phyloP scores from a whole-genome alignment of 2,113 vertebrate species.

The Salvelinus sp. region DNA sequence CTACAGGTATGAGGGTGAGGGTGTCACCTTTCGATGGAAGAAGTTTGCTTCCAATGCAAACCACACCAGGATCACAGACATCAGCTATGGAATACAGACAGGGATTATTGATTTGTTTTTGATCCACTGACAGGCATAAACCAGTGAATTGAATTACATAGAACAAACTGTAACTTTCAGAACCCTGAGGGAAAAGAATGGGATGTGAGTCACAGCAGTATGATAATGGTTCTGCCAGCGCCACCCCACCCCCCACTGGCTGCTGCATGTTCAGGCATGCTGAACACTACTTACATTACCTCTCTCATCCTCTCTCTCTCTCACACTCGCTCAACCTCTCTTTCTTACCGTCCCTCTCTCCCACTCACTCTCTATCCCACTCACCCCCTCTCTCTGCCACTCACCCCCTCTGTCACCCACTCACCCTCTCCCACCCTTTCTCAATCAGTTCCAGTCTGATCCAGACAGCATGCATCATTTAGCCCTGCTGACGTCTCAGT shows the following conservation, averaged over 20 bases:
- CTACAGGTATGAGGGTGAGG: neutral
- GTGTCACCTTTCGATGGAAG: neutral
- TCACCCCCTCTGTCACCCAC: neutral
- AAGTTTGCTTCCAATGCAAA: neutral
- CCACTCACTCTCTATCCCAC: no score
- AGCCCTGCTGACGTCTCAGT: neutral
- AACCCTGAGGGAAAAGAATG: neutral
- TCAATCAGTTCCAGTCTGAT: neutral
- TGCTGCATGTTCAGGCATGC: neutral
- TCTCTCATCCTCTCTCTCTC: constrained; percentile 1
- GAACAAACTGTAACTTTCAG: neutral
- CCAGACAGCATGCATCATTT: neutral
- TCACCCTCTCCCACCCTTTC: neutral
- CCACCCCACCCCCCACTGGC: neutral
- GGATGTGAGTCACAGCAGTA: neutral
- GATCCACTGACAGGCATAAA: neutral
- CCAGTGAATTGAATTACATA: neutral
- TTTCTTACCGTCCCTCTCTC: neutral
- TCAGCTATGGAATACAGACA: no score
- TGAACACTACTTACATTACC: neutral
- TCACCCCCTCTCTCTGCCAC: neutral
- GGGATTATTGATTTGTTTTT: neutral
- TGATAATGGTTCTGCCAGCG: neutral
- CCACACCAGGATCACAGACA: neutral
- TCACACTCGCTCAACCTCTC: neutral